Base-by-base conservation (phyloP, 1,140 invertebrate genomes). In the Drosophila dunni region DNA sequence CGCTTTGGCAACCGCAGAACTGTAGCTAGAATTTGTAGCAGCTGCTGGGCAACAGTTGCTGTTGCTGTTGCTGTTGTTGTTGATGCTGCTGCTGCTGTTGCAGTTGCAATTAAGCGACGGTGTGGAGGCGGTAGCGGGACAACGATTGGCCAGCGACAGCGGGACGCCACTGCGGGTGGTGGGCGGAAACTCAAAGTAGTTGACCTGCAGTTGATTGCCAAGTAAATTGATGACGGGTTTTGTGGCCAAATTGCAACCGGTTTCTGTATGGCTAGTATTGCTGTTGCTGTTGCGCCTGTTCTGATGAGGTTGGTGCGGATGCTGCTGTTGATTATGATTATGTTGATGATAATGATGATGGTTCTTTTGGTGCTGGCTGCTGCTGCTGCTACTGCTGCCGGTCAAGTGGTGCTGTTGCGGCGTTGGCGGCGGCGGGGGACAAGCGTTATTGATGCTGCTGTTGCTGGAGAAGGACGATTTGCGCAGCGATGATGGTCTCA, bases 401-500 rank as follows among this genome's bases (percentile, higher is more conserved):
- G 68, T 81, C 65, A 77, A 61, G 78, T 91, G 83, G 62, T 82
- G 78, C 60, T 88, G 83, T 58, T 89, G 88, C 72, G 88, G 91
- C 78, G 88, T 90, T 48, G 91, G 91, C 78, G 91, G 90, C 67
- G 88, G 91, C 67, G 84, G 84, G 73, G 91, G 89, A 78, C 81
- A 91, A 77, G 90, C 83, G 83, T 79, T 91, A 75, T 75, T 91
- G 63, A 90, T 90, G 84, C 79, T 90, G 76, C 79, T 86, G 77
- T 78, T 86, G 89, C 85, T 80, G 79, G 79, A 67, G 75, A 79
- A 86, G 76, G 89, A 91, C 85, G 91, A 83, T 86, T 92, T 91
- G 44, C 90, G 90, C 78, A 92, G 84, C 78, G 91, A 92, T 89
- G 90, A 89, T 88, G 90, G 89, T 89, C 91, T 91, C 78, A 92